Evolutionary conservation across 2,888 invertebrate species (phyloP).

Genomic region (Volucella inanis): DNA sequence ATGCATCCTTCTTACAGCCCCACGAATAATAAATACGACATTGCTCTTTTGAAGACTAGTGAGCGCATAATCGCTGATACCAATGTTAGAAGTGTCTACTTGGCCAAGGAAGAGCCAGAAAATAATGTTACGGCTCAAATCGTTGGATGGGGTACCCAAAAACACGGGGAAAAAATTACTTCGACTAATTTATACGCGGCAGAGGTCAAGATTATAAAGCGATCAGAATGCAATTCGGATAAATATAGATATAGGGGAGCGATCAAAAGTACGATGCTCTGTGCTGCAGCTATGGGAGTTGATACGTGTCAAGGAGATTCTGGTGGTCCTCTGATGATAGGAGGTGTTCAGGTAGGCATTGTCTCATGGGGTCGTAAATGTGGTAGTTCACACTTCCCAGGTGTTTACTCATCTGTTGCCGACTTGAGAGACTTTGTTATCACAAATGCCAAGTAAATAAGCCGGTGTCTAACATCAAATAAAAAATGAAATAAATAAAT

Average conservation of each 20-base stretch:
- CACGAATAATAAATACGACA: conserved; percentile 80
- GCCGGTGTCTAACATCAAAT: not conserved
- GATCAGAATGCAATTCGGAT: conserved; percentile 62
- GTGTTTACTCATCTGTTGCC: conserved; percentile 79
- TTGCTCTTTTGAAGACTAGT: conserved; percentile 82
- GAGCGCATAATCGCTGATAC: conserved; percentile 76
- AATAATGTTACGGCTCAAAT: conserved; percentile 78
- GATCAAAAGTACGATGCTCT: conserved; percentile 77
- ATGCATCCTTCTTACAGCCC: conserved; percentile 79
- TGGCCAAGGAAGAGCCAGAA: conserved; percentile 77
- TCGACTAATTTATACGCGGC: conserved; percentile 75
- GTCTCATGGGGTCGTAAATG: conserved; percentile 82
- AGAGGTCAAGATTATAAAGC: conserved; percentile 75
- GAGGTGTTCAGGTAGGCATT: conserved; percentile 78
- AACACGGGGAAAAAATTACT: conserved; percentile 72
- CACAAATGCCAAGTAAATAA: not conserved
- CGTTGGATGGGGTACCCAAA: conserved; percentile 81
- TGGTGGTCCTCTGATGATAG: conserved; percentile 81
- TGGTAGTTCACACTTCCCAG: conserved; percentile 78
- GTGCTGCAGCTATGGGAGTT: conserved; percentile 77
- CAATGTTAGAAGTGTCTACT: conserved; percentile 74
- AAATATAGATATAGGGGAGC: conserved; percentile 75
- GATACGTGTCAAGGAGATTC: conserved; percentile 82
- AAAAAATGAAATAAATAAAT: too few species aligned
- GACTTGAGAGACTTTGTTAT: conserved; percentile 75